Base-by-base conservation (phyloP, 92 coral and sea anemone genomes). In the Montipora capitata region DNA sequence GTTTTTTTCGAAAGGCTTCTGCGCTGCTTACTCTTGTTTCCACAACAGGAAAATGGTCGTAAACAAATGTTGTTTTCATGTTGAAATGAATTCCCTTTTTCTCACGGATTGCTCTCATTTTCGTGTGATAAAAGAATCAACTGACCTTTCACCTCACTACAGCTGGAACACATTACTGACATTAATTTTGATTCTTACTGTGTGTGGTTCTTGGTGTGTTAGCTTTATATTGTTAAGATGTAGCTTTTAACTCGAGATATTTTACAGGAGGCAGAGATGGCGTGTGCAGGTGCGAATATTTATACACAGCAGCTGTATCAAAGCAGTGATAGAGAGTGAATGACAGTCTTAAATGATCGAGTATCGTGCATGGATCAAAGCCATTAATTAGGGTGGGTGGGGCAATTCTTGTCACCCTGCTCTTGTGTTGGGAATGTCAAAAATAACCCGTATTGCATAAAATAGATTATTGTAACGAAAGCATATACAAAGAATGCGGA, bases 101-200 rank as follows among this genome's bases (percentile, higher is more conserved):
- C 58, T 65, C 85, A 81, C 75, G 77, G 77, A 67, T 54, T 69
- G 85, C 16, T 80, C 63, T 54, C 74, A 40, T 59, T 81, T 81
- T 52, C 9, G 84, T 54, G 27, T 18, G 84, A 66, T 66, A 80
- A 27, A 52, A 62, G 82, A 62, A 78, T 3, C 14, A 27, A 66
- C 14, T 81, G 85, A 81, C 85, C 85, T 81, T 69, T 81, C 85
- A 67, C 77, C 85, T 20, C 54, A 3, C 15, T 48, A 62, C 85
- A 81, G 77, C 85, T 81, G 85, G 67, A 68, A 54, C 62, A 64
- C 72, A 20, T 15, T 20, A 7, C 35, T 27, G 35, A 27, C 35
- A 27, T 27, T 27, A 7, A 54, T 8, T 54, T 54, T 10, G 61
- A 3, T 54, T 12, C 73, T 38, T 12, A 4, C 73, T 80, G 84